Conservation (phyloP, 2,888 invertebrate species). For the Hetaerina titia region DNA sequence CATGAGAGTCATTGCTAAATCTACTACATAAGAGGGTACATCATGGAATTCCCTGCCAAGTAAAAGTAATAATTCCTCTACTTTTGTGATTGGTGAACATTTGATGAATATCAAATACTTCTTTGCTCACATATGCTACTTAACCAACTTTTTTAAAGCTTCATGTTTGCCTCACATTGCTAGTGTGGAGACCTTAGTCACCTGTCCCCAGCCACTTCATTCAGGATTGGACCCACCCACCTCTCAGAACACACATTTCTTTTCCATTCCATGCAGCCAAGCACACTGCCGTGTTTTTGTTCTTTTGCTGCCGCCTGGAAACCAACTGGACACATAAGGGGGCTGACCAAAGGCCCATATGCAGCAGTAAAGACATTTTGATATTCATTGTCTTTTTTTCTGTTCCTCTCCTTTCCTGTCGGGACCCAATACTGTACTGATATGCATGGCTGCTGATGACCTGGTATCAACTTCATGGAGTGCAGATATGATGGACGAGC, state of each 20-base stretch:
- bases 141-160: not conserved
- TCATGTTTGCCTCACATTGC: not conserved
- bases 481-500: slow-evolving; percentile 96
- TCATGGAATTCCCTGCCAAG: not conserved
- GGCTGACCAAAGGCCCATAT: slow-evolving; percentile 67
- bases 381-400: slow-evolving; percentile 10
- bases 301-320: slow-evolving; percentile 73
- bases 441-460: slow-evolving; percentile 2
- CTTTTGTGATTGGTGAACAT: too few species aligned
- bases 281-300: slow-evolving; percentile 71
- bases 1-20: not conserved
- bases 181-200: not conserved
- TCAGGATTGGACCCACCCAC: not conserved
- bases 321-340: slow-evolving; percentile 69
- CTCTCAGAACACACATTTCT: slow-evolving; percentile 22
- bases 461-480: not conserved
- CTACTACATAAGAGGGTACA: not conserved
- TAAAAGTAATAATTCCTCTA: too few species aligned
- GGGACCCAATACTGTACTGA: not conserved
- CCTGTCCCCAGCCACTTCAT: not conserved
- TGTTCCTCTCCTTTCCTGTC: slow-evolving; percentile 63
- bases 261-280: slow-evolving; percentile 71
- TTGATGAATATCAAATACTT: too few species aligned
- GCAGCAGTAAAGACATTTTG: slow-evolving; percentile 72
- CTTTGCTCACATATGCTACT: slow-evolving; percentile 3